Base-by-base conservation (phyloP, 2,113 vertebrate species). In the Barbus barbus region DNA sequence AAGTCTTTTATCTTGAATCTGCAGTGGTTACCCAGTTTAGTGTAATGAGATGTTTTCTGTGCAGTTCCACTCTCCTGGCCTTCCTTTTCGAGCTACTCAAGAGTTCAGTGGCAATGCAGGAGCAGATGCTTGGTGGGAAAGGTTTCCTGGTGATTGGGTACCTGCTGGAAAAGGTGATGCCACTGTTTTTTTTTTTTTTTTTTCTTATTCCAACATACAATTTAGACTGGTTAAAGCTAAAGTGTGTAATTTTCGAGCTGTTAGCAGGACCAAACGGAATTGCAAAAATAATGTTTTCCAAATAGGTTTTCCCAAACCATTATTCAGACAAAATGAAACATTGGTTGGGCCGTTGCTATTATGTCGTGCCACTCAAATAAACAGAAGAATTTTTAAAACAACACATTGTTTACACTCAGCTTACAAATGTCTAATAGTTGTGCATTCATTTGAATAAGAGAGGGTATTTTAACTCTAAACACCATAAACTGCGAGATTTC, bases 21-120 rank as follows among this genome's bases (percentile, higher is more conserved):
- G 22, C 5, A 72, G 38, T 1, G n/a, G 5, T 41, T 44, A 24
- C 69, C 36, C 38, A n/a, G 22, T 41, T 13, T n/a, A 41, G 22
- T 44, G 38, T 74, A 74, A 74, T 26, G n/a, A 46, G 13, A 74
- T 74, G 41, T 75, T 75, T 75, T 75, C 16, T 69, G 16, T 31
- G 26, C 93, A 99, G 97, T 90, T 96, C 97, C 78, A 96, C 96
- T 65, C 95, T 99, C 31, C 91, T 99, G 94, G 96, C 96, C 82
- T 98, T 99, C 92, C 93, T 99, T 88, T 94, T 98, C 87, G 97
- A 98, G 88, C 92, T 99, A 76, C 95, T 99, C 84, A 98, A 97
- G 94, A 99, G 96, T 93, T 99, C 97, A 12, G 96, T 99, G 89
- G 97, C 97, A 91, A 99, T 99, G 97, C 97, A 99, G 92, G 97